Conservation (phyloP, 1,140 invertebrate genomes). For the Scaptomyza hsui region DNA sequence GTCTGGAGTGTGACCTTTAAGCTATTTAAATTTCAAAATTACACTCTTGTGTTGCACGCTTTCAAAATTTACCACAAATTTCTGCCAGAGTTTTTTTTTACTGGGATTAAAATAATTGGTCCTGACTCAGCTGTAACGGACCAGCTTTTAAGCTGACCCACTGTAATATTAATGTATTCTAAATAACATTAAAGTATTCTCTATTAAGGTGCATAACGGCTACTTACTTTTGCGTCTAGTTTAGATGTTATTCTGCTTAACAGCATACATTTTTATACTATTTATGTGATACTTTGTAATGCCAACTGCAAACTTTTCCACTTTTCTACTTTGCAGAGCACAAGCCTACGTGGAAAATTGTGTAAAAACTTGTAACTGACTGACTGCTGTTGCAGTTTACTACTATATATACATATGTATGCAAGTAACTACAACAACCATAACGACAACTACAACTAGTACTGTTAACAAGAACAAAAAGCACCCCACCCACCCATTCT, state of each 20-base stretch:
- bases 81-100: no score
- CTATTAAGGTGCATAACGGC: neutral
- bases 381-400: slow-evolving; percentile 58
- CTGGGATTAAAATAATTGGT: no score
- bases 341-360: slow-evolving; percentile 50
- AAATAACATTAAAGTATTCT: neutral
- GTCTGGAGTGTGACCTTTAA: no score
- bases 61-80: no score
- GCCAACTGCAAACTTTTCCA: slow-evolving; percentile 62
- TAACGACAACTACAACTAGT: slow-evolving; percentile 7
- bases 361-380: slow-evolving; percentile 48
- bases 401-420: slow-evolving; percentile 53
- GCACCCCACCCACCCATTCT: slow-evolving; percentile 21
- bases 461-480: slow-evolving; percentile 7
- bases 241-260: slow-evolving; percentile 15
- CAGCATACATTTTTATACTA: slow-evolving; percentile 30
- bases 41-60: no score
- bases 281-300: slow-evolving; percentile 39
- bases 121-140: no score
- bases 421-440: slow-evolving; percentile 36
- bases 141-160: no score
- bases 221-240: neutral
- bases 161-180: neutral
- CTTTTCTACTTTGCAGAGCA: slow-evolving; percentile 35
- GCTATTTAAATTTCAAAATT: no score